A percentile compares a stretch with the other conserved stretches of the same genome.
Conservation (phyloP, 35 echinoderm and acorn worm genomes). For the Lytechinus variegatus region DNA sequence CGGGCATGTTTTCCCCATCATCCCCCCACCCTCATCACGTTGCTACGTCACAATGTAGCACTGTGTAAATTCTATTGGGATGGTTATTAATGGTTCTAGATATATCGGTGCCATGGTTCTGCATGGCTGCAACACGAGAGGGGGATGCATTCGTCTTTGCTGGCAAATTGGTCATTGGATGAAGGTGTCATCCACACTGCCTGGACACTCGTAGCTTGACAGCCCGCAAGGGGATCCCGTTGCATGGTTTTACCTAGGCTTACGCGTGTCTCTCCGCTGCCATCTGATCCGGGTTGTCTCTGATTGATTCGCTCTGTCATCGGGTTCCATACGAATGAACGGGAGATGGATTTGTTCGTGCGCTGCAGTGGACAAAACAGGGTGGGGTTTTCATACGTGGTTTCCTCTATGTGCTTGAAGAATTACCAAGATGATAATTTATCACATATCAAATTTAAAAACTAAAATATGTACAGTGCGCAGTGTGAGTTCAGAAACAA, state of each 20-base stretch:
- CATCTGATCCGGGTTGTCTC: slow-evolving; percentile 7
- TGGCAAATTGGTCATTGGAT: slow-evolving; percentile 1
- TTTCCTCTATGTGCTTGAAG: not conserved
- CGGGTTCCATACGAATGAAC: not conserved
- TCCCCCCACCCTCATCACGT: not conserved
- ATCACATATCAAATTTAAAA: not conserved
- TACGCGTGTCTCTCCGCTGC: not conserved
- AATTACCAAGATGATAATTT: not conserved
- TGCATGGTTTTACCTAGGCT: slow-evolving; percentile 10
- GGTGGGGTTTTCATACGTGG: not conserved
- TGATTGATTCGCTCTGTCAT: slow-evolving; percentile 9
- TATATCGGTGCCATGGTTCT: not conserved
- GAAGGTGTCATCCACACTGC: slow-evolving; percentile 8
- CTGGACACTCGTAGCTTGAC: not conserved
- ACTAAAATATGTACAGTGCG: not conserved
- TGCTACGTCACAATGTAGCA: not conserved
- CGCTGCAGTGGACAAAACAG: not conserved
- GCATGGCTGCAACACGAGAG: not conserved
- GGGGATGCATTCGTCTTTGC: not conserved
- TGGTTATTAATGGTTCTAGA: not conserved
- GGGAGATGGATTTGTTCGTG: not conserved
- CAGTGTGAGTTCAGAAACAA: not conserved
- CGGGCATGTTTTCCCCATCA: not conserved
- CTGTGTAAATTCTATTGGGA: not conserved
- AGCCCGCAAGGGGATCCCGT: not conserved